Percentiles rank a stretch among this genome's conserved stretches.
Evolutionary conservation across 2,113 vertebrate species (phyloP).

Genomic region (Pantherophis guttatus): DNA sequence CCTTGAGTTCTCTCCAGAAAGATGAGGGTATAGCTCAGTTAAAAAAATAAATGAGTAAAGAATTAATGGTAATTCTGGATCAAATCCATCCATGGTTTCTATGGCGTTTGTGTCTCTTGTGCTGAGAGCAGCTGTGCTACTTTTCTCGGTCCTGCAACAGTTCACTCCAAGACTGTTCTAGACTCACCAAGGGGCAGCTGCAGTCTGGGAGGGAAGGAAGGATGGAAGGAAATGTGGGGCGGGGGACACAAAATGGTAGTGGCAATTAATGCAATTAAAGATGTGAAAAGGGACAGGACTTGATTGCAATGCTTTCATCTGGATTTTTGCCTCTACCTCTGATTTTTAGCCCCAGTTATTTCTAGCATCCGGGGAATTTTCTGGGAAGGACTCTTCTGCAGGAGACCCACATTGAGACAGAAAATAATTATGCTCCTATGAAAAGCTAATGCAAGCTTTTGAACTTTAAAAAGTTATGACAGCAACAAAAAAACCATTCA

Average conservation of each 20-base stretch:
- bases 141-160: not conserved
- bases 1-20: not conserved
- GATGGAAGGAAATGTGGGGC: not conserved
- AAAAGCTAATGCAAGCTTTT: not conserved
- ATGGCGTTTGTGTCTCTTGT: not conserved
- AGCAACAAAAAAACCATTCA: constrained; percentile 17
- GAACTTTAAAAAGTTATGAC: constrained; percentile 27
- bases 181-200: not conserved
- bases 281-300: not conserved
- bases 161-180: not conserved
- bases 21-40: not conserved
- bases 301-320: not conserved
- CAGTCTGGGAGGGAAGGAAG: not conserved
- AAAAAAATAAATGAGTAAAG: not conserved
- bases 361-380: no score
- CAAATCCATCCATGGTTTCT: not conserved
- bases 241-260: no score
- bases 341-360: not conserved
- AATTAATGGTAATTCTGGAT: not conserved
- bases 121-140: not conserved
- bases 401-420: not conserved
- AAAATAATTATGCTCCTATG: constrained; percentile 14
- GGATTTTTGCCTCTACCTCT: not conserved
- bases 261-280: not conserved
- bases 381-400: not conserved